Evolutionary conservation across 2,888 invertebrate genomes (phyloP).

Genomic region (Pristionchus japonicus): DNA sequence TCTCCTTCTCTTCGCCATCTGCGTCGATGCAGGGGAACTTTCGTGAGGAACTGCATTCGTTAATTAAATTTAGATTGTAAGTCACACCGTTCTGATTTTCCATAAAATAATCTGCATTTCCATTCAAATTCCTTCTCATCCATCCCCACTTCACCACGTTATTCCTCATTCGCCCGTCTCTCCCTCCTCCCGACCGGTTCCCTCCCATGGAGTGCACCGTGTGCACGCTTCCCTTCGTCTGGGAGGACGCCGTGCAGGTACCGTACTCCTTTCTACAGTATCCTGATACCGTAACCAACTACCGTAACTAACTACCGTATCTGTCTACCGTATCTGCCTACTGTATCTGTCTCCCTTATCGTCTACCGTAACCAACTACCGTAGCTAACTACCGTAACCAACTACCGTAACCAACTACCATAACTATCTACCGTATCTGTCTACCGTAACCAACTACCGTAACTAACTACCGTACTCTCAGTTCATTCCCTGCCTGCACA

Average conservation of each 20-base stretch:
- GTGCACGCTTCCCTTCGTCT: not conserved
- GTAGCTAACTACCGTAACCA: not conserved
- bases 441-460: not conserved
- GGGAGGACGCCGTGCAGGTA: not conserved
- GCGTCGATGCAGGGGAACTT: not conserved
- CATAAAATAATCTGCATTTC: not conserved
- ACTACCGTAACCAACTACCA: not conserved
- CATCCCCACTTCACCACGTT: not conserved
- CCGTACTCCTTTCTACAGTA: not conserved
- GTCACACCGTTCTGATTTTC: too few species aligned
- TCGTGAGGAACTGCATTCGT: not conserved
- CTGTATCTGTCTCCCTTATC: not conserved
- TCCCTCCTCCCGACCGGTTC: not conserved
- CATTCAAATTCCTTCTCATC: not conserved
- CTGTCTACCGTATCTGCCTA: too few species aligned
- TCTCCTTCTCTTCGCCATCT: not conserved
- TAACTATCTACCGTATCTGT: not conserved
- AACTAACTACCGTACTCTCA: slow-evolving; percentile 16
- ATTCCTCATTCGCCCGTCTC: not conserved
- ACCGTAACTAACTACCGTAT: not conserved
- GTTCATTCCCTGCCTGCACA: slow-evolving; percentile 42
- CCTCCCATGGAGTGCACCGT: not conserved
- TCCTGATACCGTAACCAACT: not conserved
- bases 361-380: not conserved
- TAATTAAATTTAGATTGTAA: too few species aligned